These are phyloP conservation scores for Bombyx mandarina DNA, from an alignment of 1,140 invertebrate genomes.

Conservation along the genomic window DNA sequence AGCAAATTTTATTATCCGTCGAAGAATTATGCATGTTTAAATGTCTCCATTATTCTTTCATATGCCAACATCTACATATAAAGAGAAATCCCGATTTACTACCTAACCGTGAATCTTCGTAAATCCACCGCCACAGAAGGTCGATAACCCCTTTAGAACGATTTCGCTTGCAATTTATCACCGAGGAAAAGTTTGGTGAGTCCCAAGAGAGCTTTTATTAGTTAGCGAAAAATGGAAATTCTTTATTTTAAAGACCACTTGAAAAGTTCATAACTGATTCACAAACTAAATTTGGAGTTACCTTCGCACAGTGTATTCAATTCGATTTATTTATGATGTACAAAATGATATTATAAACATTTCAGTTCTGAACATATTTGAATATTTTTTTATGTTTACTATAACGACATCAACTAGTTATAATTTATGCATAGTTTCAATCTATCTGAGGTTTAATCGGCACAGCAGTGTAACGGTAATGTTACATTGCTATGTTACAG, in stretches of 20 bases:
- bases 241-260: constrained; percentile 3
- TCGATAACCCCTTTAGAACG: constrained; percentile 7
- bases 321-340: no score
- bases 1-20: background rate
- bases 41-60: background rate
- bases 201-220: constrained; percentile 16
- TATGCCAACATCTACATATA: background rate
- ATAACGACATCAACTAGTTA: no score
- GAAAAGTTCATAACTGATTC: constrained; percentile 6
- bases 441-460: no score
- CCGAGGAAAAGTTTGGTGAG: constrained; percentile 14
- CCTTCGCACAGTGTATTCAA: no score
- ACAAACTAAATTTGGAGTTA: background rate
- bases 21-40: background rate
- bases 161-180: constrained; percentile 13
- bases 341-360: no score
- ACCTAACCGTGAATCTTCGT: no score
- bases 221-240: constrained; percentile 6
- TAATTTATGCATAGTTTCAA: no score
- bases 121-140: background rate
- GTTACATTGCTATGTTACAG: no score
- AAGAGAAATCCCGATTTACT: background rate
- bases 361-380: no score
- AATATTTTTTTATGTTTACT: no score
- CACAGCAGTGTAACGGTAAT: no score